A percentile compares a stretch with the other conserved stretches of the same genome.
phyloP scores from a whole-genome alignment of 2,113 vertebrate species.

The Theristicus caerulescens region DNA sequence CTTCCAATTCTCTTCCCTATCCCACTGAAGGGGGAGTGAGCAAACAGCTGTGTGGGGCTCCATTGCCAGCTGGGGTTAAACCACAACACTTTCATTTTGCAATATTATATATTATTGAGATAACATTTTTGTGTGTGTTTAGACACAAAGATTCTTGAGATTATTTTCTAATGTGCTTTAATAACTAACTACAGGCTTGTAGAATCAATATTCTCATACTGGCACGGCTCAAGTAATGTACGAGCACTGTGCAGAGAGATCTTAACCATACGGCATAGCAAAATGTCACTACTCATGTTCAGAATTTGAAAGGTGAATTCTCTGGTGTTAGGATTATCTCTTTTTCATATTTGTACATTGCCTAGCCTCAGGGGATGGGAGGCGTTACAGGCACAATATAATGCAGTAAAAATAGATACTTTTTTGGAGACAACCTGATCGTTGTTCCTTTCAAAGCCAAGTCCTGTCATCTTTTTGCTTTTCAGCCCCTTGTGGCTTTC shows the following conservation, averaged over 20 bases:
- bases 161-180: not conserved
- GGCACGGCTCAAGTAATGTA: not conserved
- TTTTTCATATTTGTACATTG: not conserved
- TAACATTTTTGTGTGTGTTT: not conserved
- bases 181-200: not conserved
- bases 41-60: too few species aligned
- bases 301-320: not conserved
- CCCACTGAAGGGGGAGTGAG: too few species aligned
- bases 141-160: not conserved
- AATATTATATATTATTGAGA: not conserved
- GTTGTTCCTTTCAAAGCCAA: not conserved
- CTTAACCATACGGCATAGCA: not conserved
- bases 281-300: not conserved
- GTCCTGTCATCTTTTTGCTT: not conserved
- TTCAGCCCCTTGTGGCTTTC: not conserved
- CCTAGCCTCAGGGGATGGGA: not conserved
- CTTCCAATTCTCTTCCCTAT: too few species aligned
- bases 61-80: too few species aligned
- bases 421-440: not conserved
- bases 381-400: not conserved
- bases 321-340: not conserved
- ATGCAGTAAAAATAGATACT: not conserved
- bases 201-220: not conserved
- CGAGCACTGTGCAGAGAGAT: not conserved
- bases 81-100: not conserved